These are phyloP conservation scores for Crax fasciolata DNA, from an alignment of 2,797 vertebrate species.

Conservation along the genomic window DNA sequence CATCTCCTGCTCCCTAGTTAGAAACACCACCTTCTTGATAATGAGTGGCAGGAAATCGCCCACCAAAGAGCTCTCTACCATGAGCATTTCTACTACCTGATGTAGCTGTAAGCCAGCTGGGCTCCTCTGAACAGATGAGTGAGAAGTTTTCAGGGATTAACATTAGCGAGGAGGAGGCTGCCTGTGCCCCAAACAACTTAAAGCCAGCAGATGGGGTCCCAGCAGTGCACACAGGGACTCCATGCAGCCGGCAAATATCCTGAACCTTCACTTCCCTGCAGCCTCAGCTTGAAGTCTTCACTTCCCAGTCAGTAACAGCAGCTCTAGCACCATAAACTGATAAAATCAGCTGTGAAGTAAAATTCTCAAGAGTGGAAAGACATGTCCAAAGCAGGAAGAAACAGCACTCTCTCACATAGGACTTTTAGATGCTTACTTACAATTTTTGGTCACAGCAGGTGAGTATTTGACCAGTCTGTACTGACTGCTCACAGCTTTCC, in stretches of 20 bases:
- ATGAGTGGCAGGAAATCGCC: not conserved
- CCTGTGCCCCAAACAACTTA: too few species aligned
- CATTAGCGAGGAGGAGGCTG: too few species aligned
- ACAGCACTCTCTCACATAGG: not conserved
- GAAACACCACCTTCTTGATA: not conserved
- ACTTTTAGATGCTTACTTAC: not conserved
- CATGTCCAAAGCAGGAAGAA: not conserved
- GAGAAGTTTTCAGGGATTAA: not conserved
- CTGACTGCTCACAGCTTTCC: not conserved
- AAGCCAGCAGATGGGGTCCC: not conserved
- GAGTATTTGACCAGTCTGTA: not conserved
- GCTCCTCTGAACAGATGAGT: not conserved
- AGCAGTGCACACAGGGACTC: not conserved
- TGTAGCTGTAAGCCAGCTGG: not conserved
- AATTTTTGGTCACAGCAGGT: not conserved
- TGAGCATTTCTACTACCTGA: not conserved
- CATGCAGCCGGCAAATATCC: not conserved
- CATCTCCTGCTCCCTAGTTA: not conserved
- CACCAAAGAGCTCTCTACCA: not conserved
- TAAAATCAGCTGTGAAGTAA: not conserved
- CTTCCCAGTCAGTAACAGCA: not conserved
- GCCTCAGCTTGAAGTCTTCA: not conserved
- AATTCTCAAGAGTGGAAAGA: not conserved
- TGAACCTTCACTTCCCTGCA: not conserved
- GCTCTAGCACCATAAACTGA: rapidly evolving